Base-by-base conservation (phyloP, 1,140 invertebrate genomes). In the Ericerus pela region DNA sequence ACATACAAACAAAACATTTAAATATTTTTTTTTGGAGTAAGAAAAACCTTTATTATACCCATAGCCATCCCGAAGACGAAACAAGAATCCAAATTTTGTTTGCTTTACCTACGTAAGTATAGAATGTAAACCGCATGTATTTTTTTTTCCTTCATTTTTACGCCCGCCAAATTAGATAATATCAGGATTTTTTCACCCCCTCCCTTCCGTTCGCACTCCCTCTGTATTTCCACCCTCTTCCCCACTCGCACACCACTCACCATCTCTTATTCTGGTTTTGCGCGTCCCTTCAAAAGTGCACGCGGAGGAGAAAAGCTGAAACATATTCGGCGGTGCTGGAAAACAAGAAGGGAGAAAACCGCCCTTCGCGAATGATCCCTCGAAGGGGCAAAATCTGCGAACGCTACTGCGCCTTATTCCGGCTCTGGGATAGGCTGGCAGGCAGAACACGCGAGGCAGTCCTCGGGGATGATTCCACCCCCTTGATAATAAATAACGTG, bases 401-500 rank as follows among this genome's bases (percentile, higher is more conserved):
- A 47, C 41, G 41, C 41, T 47, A 47, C 41, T 47, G 41, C 41
- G 41, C 41, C 41, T 47, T 47, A 47, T 47, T 47, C 41, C 20
- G 41, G 41, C 41, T 47, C 41, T 47, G 41, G 41, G 41, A 47
- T 47, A 47, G 41, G 41, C 41, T 47, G 26, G 41, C 41, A 47
- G 41, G 41, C 41, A 47, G 41, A 47, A 47, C 41, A 24, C 41
- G 41, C 41, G 26, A 47, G 41, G 41, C 41, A 47, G 41, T 47
- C 41, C 41, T 47, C 41, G 26, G 41, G 41, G 41, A 47, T 47
- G 41, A 47, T 47, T 47, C 41, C 41, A 47, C 41, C 41, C 41
- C 41, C 41, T 47, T 47, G 41, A 47, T 47, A 47, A 47, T 47
- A 47, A 47, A 47, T 47, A 47, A 47, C 41, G 41, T 24, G 41